Evolutionary conservation across 1,140 invertebrate species (phyloP).

Genomic region (Calliphora vicina): DNA sequence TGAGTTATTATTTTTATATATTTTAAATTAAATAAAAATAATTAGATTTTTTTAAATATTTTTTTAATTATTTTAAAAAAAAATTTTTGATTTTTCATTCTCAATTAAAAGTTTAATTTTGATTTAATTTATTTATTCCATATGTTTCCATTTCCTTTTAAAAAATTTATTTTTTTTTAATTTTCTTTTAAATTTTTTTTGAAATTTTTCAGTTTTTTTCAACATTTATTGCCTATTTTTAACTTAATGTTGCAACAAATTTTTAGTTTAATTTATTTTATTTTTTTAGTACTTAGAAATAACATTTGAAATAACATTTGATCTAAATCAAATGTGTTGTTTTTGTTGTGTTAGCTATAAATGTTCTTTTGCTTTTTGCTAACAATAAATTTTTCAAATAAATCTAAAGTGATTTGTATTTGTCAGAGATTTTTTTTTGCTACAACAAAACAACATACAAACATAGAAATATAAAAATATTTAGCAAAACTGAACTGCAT

Average conservation of each 20-base stretch:
- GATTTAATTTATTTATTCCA: too few relatives aligned
- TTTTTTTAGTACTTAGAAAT: neutral
- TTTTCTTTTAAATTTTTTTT: too few relatives aligned
- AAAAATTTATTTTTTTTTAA: too few relatives aligned
- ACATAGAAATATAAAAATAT: neutral
- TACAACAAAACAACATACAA: neutral
- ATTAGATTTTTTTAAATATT: too few relatives aligned
- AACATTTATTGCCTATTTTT: neutral
- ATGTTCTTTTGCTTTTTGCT: neutral
- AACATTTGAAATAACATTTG: neutral
- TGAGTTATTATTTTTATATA: too few relatives aligned
- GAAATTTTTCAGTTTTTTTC: too few relatives aligned
- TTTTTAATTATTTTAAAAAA: too few relatives aligned
- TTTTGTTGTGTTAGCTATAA: neutral
- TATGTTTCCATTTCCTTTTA: too few relatives aligned
- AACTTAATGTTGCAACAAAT: neutral
- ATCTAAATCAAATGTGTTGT: neutral
- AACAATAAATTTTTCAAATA: slow-evolving; percentile 27
- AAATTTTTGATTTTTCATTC: too few relatives aligned
- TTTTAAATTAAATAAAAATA: too few relatives aligned
- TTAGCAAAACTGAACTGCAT: neutral
- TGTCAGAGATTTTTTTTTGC: slow-evolving; percentile 18
- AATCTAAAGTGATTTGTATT: slow-evolving; percentile 28
- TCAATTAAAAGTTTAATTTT: too few relatives aligned
- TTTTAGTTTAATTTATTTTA: neutral